phyloP scores from a whole-genome alignment of 2,888 invertebrate species.

The Merodon equestris region DNA sequence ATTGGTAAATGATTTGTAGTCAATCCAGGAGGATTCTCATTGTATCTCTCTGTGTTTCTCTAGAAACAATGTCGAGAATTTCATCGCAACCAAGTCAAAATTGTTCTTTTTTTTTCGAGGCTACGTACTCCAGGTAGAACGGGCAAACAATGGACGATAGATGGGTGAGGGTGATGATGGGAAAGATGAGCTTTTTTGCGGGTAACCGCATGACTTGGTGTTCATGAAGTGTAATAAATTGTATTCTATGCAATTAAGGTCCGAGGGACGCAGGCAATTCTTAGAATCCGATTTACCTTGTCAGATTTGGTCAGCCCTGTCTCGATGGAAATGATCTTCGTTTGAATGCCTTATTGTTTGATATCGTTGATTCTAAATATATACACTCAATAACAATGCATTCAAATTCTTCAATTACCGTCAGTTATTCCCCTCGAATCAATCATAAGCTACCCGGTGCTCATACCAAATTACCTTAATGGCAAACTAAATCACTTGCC shows the following conservation, averaged over 20 bases:
- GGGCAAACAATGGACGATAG: slow-evolving; percentile 30
- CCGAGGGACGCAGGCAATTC: slow-evolving; percentile 16
- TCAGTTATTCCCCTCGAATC: slow-evolving; percentile 34
- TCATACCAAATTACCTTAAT: slow-evolving; percentile 51
- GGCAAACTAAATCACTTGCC: slow-evolving; percentile 60
- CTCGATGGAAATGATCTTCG: neutral
- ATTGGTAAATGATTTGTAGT: slow-evolving; percentile 53
- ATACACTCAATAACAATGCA: neutral
- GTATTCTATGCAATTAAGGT: slow-evolving; percentile 32
- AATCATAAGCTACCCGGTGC: slow-evolving; percentile 43
- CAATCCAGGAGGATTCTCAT: slow-evolving; percentile 40
- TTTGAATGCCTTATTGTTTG: slow-evolving; percentile 2
- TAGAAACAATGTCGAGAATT: slow-evolving; percentile 48
- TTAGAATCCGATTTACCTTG: slow-evolving; percentile 14
- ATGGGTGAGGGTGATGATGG: neutral
- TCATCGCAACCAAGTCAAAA: slow-evolving; percentile 5
- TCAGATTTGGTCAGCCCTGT: too few species aligned
- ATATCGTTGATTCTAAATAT: too few species aligned
- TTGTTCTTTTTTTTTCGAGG: neutral
- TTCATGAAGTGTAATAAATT: slow-evolving; percentile 52
- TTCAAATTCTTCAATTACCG: slow-evolving; percentile 31
- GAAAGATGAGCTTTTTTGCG: slow-evolving; percentile 18
- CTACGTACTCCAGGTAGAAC: slow-evolving; percentile 18
- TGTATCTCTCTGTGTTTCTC: slow-evolving; percentile 33
- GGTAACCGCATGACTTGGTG: slow-evolving; percentile 42